Base-by-base conservation (phyloP, 92 coral and sea anemone species). In the Siderastrea siderea region DNA sequence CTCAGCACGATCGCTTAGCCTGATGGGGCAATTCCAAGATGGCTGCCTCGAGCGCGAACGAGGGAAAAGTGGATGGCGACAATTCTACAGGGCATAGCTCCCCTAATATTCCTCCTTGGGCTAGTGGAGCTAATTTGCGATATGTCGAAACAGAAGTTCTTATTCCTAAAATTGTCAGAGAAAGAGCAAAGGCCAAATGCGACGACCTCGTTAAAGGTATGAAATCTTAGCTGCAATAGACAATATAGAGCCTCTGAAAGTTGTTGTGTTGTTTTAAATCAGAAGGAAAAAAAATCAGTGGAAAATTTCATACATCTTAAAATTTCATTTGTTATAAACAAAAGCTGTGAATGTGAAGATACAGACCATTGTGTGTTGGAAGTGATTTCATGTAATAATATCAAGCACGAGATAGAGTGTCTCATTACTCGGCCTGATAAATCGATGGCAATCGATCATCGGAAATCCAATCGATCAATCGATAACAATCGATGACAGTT, bases 61-160 rank as follows among this genome's bases (percentile, higher is more conserved):
- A 85, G 63, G 67, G 66, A 16, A 83, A 61, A 17, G 64, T 14
- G 12, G 65, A 61, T 3, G 75, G 46, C 2, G 64, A 7, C 44
- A 17, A 1, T 8, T 7, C 11, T 0, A 17, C 45, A 13, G 81
- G 80, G 4, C 77, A 71, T 14, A 12, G 16, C 57, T 80, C 82
- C n/a, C 3, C 64, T 47, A 74, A 71, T 60, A 83, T 96, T 17
- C 90, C 99, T 7, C 92, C 96, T 57, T 96, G 99, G 99, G 99
- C 99, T 3, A 77, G 92, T 46, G 99, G 99, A 6, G 93, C 89
- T 19, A 72, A 75, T 63, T 78, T 97, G 4, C 90, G 99, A 81
- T 90, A 92, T 68, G 99, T 97, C 15, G 99, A 97, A 72, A 87
- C 73, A 72, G 96, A 97, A 63, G 99, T 97, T n/a, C 94, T 97